Evolutionary conservation across 2,113 vertebrate genomes (phyloP), one percentile per base, ranked within the genome.

Genomic region (Callionymus lyra): DNA sequence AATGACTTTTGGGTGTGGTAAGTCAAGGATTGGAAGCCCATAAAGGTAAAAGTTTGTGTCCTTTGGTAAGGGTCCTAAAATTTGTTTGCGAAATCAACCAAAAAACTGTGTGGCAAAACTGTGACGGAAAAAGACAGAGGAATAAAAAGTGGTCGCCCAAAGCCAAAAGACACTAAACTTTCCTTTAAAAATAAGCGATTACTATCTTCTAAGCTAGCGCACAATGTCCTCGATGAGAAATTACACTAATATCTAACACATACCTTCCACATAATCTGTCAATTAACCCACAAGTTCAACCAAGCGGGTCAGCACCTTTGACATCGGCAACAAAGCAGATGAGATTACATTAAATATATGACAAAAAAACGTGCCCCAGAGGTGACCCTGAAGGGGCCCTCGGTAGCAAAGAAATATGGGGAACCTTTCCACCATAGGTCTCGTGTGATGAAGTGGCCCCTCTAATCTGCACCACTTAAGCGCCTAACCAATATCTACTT

Each of bases 391-490:
- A 53, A 56, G 15, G 51, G 35, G 35, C 46, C 60, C 42, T 52
- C 59, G 41, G 38, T 16, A 55, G 12, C 37, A 5, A 33, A 19
- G 40, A 13, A 10, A 36, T 9, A 31, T 47, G 19, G 17, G 52
- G 38, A 62, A 16, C 15, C 1, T 46, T 52, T 32, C 50, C 34
- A 58, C 54, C 31, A 62, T 41, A 10, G 48, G 51, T 63, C 44
- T 53, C 13, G 36, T 35, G 32, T 44, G 56, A 65, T 50, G 40
- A 42, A 31, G 48, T 53, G 31, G 16, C 66, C 42, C 10, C 35
- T 43, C 32, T 68, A 82, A 82, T 80, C 74, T 59, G 17, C 50
- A 53, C 50, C 65, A 63, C 50, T 61, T 66, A 58, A 81, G 56
- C 52, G 63, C 59, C 44, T 33, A 3, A 34, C 39, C 45, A 8